Evolutionary conservation across 2,888 invertebrate genomes (phyloP), one percentile per base, ranked within the genome.

Genomic region (Zaprionus lineosus): DNA sequence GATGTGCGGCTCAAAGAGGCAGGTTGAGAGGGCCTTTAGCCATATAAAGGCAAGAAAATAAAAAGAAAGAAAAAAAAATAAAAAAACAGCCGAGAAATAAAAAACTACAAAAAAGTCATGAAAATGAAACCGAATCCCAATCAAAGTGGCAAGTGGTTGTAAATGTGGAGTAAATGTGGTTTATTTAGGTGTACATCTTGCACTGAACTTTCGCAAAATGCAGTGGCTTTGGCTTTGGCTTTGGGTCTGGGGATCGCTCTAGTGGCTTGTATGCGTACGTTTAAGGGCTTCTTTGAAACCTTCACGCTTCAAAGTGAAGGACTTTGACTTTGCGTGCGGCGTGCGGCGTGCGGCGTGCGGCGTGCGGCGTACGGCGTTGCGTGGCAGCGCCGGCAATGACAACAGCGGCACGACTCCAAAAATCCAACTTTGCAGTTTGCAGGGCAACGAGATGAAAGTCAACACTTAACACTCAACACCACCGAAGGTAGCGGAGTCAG

Each of bases 271-370:
- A 11, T 19, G 43, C 29, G 46, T 44, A 19, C 33, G 18, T 47
- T 46, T 46, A 52, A 81, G 84, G 77, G 81, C 73, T 63, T 68
- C 57, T 62, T 47, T 63, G 53, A 84, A 78, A 77, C 77, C 75
- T 82, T 86, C 83, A 82, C 62, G 84, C 74, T 77, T 60, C 67
- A 76, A 79, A 83, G 67, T 85, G 82, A 84, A 84, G 87, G 87
- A 81, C 85, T 81, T 69, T 53, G n/a, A n/a, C n/a, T n/a, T n/a
- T n/a, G n/a, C n/a, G n/a, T n/a, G n/a, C n/a, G n/a, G n/a, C n/a
- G n/a, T n/a, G n/a, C n/a, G n/a, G n/a, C n/a, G n/a, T n/a, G n/a
- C n/a, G n/a, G n/a, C n/a, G n/a, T n/a, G n/a, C n/a, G n/a, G n/a
- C n/a, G n/a, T n/a, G 40, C 61, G 66, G 65, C 78, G 65, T 66